Evolutionary conservation across 2,888 invertebrate genomes (phyloP), one percentile per base, ranked within the genome.

Genomic region (Maniola hyperantus): DNA sequence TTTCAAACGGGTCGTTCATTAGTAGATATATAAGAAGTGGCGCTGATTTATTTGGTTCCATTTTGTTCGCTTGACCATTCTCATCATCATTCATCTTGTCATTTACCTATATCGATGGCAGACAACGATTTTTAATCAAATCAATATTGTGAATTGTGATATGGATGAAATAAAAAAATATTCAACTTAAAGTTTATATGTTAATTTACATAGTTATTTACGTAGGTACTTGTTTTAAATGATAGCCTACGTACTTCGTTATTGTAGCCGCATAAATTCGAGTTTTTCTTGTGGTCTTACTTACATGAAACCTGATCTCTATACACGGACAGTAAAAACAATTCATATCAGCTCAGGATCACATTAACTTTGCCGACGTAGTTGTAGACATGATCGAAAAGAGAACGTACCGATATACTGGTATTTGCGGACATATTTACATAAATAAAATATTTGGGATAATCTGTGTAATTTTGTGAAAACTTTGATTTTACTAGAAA

Each of bases 251-350:
- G 36, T 39, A 39, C n/a, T n/a, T n/a, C 8, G 50, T 50, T 11
- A 51, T 26, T 51, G 10, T 20, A 13, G 20, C 26, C 26, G 5
- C 26, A 18, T 26, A 51, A 50, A 13, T 36, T 55, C 18, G 36
- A 36, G 55, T 36, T 55, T 36, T 36, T 18, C 34, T 55, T 26
- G 34, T 36, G 36, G 57, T 42, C 57, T 36, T 18, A 13, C 36
- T 34, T 8, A n/a, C n/a, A n/a, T n/a, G 39, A 57, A 57, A 58
- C 57, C 42, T 44, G 57, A 58, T 58, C 39, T 58, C 57, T 20
- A 42, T 44, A 42, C 34, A 10, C 20, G 11, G 11, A n/a, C 18
- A 42, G 18, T 55, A 54, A 34, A 54, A 39, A 55, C 36, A 55
- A 55, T 55, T 39, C 18, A 48, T 15, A 10, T 15, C 36, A 26